Evolutionary conservation across 2,888 invertebrate species (phyloP).

Genomic region (Glyphotaelius pellucidus): DNA sequence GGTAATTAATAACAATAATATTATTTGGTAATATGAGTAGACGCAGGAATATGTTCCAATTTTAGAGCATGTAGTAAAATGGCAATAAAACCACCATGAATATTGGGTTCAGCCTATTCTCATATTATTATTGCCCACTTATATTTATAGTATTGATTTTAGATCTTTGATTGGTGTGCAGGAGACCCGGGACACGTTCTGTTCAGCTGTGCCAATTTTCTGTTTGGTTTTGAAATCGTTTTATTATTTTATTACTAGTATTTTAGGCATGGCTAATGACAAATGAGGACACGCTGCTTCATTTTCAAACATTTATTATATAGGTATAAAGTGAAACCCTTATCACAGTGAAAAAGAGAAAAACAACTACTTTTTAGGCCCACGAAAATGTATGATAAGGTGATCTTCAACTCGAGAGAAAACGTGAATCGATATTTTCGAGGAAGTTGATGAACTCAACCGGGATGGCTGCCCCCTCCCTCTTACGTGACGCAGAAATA

Average conservation of each 20-base stretch:
- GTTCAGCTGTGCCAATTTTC: neutral
- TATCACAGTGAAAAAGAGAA: no score
- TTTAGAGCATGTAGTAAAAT: neutral
- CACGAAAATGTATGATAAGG: no score
- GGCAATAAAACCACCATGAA: neutral
- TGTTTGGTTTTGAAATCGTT: neutral
- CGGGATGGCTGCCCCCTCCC: no score
- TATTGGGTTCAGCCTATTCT: neutral
- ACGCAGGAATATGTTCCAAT: neutral
- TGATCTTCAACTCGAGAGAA: no score
- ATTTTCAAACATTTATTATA: neutral
- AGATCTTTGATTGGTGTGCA: constrained; percentile 2
- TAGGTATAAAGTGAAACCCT: no score
- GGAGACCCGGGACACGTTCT: neutral
- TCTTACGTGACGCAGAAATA: no score
- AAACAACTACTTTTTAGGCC: no score
- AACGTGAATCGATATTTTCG: no score
- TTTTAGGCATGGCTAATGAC: neutral
- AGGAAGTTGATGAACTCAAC: no score
- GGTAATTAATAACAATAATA: neutral
- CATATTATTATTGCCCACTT: neutral
- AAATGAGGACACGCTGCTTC: neutral
- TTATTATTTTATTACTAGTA: neutral
- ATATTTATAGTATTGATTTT: neutral
- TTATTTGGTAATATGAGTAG: neutral